phyloP scores from a whole-genome alignment of 2,113 vertebrate species.

The Pterophyllum scalare region DNA sequence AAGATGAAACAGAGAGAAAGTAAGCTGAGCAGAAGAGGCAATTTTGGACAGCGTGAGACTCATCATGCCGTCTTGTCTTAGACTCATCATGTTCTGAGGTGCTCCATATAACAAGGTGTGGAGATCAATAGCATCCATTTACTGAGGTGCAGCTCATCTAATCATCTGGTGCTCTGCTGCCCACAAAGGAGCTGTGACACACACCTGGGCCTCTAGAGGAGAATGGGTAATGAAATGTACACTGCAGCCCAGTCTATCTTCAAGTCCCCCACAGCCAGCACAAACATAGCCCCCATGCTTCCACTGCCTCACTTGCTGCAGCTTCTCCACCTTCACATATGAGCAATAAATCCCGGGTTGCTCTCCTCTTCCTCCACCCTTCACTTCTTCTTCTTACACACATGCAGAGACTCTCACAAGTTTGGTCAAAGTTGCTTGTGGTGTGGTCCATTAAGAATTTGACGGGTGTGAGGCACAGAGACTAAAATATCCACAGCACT shows the following conservation, averaged over 20 bases:
- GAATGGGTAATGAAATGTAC: slow-evolving; percentile 79
- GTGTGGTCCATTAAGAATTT: slow-evolving; percentile 61
- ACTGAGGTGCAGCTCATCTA: slow-evolving; percentile 72
- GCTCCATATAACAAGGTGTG: slow-evolving; percentile 76
- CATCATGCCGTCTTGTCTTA: slow-evolving; percentile 60
- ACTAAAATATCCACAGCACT: slow-evolving; percentile 71
- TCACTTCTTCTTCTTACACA: neutral
- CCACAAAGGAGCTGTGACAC: slow-evolving; percentile 64
- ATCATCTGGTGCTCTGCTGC: slow-evolving; percentile 69
- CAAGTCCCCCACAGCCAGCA: slow-evolving; percentile 54
- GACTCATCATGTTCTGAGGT: slow-evolving; percentile 61
- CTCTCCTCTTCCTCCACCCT: slow-evolving; percentile 11
- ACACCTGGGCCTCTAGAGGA: slow-evolving; percentile 66
- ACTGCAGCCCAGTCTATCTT: slow-evolving; percentile 54
- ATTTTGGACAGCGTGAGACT: slow-evolving; percentile 55
- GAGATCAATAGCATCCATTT: slow-evolving; percentile 81
- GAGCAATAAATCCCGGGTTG: slow-evolving; percentile 67
- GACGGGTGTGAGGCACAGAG: slow-evolving; percentile 44
- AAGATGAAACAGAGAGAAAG: slow-evolving; percentile 54
- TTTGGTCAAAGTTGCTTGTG: slow-evolving; percentile 63
- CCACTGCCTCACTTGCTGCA: slow-evolving; percentile 44
- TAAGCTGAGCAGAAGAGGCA: slow-evolving; percentile 64
- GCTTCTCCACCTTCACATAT: slow-evolving; percentile 51
- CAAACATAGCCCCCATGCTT: slow-evolving; percentile 56
- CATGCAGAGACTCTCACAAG: slow-evolving; percentile 31